Evolutionary conservation across 2,113 vertebrate species (phyloP).

Genomic region (Oryzias melastigma): DNA sequence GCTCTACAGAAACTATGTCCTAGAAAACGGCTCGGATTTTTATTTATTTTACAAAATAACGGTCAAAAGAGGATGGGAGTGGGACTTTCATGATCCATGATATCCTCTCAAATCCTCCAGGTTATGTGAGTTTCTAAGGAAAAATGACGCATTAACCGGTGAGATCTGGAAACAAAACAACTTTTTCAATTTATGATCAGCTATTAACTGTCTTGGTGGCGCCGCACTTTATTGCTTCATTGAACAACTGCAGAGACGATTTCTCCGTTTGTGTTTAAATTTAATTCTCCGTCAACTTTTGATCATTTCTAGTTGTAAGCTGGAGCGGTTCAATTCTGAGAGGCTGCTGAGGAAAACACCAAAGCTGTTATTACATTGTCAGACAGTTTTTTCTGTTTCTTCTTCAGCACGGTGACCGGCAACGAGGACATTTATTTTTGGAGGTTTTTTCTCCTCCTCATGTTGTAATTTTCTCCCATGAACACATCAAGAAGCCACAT

Average conservation of each 20-base stretch:
- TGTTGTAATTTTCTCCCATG: slow-evolving; percentile 40
- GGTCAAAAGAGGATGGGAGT: too few species aligned
- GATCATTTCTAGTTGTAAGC: background rate
- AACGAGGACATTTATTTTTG: slow-evolving; percentile 2
- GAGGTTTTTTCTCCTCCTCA: slow-evolving; percentile 11
- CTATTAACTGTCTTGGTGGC: too few species aligned
- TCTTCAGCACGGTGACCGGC: background rate
- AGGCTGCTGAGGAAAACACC: background rate
- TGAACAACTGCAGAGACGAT: too few species aligned
- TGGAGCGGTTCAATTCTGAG: background rate
- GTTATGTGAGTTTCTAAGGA: slow-evolving; percentile 16
- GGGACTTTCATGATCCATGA: background rate
- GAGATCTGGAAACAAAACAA: too few species aligned
- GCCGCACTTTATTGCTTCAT: too few species aligned
- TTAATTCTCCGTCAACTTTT: too few species aligned
- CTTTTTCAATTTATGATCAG: too few species aligned
- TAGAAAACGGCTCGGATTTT: too few species aligned
- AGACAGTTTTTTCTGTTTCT: background rate
- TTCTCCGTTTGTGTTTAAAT: background rate
- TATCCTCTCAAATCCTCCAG: slow-evolving; percentile 1
- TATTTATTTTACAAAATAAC: too few species aligned
- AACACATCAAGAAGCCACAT: slow-evolving; percentile 26
- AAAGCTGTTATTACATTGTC: background rate
- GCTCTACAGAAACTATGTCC: too few species aligned
- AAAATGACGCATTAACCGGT: slow-evolving; percentile 18